Percentiles rank a stretch among this genome's conserved stretches.
Conservation (phyloP, 2,888 invertebrate genomes). For the Teleogryllus oceanicus region DNA sequence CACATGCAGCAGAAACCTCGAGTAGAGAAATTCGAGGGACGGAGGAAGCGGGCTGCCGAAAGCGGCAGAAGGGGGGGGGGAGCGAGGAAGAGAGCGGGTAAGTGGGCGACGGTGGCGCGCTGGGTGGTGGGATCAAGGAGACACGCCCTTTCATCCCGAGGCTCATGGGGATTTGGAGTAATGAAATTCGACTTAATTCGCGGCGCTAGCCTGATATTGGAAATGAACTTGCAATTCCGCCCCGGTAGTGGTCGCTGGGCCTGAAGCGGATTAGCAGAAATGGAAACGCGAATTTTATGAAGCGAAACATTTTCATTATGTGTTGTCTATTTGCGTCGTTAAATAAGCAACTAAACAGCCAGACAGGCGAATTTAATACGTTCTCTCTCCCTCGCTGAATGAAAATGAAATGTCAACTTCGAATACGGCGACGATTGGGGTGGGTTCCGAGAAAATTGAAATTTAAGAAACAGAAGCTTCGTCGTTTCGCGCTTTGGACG, state of each 20-base stretch:
- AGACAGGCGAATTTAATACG: neutral
- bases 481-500: neutral
- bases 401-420: slow-evolving; percentile 11
- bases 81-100: too few relatives aligned
- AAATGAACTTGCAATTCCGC: slow-evolving; percentile 5
- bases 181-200: slow-evolving; percentile 18
- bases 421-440: neutral
- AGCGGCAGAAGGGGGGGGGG: too few relatives aligned
- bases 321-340: slow-evolving; percentile 11
- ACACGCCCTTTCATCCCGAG: neutral
- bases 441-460: neutral
- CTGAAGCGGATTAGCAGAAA: neutral
- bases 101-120: too few relatives aligned
- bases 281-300: neutral
- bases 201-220: neutral
- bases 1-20: too few relatives aligned
- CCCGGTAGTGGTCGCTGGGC: neutral
- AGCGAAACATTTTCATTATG: slow-evolving; percentile 7
- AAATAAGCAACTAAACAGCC: neutral
- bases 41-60: too few relatives aligned
- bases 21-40: too few relatives aligned
- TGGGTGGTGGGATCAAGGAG: neutral
- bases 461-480: neutral
- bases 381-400: neutral
- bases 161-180: neutral